phyloP scores from a whole-genome alignment of 2,797 vertebrate genomes.

The Aeoliscus strigatus region DNA sequence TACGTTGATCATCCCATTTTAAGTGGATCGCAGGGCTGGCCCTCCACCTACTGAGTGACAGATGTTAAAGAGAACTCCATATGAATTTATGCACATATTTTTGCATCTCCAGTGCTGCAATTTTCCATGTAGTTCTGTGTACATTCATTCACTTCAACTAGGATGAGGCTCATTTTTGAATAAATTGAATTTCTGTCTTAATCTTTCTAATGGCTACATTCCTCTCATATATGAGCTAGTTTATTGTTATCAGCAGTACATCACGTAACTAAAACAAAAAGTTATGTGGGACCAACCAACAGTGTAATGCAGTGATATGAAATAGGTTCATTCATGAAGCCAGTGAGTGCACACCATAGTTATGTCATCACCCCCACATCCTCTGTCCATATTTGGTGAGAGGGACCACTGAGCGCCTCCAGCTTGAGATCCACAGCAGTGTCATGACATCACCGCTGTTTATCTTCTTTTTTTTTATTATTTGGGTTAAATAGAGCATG shows the following conservation, averaged over 20 bases:
- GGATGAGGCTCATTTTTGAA: no score
- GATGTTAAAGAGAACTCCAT: no score
- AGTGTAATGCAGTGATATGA: conserved; percentile 7
- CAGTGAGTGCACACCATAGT: conserved; percentile 1
- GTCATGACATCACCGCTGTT: conserved; percentile 37
- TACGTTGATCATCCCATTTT: no score
- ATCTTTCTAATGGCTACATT: background rate
- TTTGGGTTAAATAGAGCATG: conserved; percentile 60
- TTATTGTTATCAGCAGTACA: conserved; percentile 1
- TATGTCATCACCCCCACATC: conserved; percentile 37
- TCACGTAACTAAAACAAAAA: conserved; percentile 11
- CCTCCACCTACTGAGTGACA: no score
- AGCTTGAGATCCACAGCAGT: conserved; percentile 3
- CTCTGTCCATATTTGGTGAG: conserved; percentile 50
- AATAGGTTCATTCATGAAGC: conserved; percentile 2
- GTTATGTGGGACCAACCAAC: background rate
- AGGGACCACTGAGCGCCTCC: conserved; percentile 2
- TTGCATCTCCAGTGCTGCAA: no score
- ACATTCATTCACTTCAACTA: no score
- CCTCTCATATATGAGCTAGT: background rate
- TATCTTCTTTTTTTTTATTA: conserved; percentile 42
- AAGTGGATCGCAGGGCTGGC: no score
- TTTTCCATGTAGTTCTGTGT: no score
- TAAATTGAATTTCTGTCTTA: background rate
- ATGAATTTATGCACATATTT: no score